Evolutionary conservation across 2,888 invertebrate genomes (phyloP).

Genomic region (Hypselothyrea guttata): DNA sequence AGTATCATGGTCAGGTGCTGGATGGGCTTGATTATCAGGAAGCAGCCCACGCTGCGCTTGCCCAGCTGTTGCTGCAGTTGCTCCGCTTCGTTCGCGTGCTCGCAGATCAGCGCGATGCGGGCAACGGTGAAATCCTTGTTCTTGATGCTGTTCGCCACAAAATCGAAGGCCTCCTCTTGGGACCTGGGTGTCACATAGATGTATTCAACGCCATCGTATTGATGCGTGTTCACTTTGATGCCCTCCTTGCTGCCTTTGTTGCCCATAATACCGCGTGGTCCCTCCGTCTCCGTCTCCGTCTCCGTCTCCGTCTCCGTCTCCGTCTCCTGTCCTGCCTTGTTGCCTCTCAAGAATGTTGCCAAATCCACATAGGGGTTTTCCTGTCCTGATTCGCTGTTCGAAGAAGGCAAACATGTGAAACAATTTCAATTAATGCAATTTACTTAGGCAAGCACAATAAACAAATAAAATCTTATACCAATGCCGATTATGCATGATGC

Average conservation of each 20-base stretch:
- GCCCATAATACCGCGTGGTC: not conserved
- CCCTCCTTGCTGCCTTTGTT: not conserved
- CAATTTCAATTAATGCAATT: too few species aligned
- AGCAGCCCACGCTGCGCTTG: slow-evolving; percentile 28
- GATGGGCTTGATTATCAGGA: slow-evolving; percentile 10
- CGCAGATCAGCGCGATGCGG: slow-evolving; percentile 28
- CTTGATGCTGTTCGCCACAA: slow-evolving; percentile 11
- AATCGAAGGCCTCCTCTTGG: not conserved
- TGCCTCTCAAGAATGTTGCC: too few species aligned
- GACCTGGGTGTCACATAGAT: slow-evolving; percentile 15
- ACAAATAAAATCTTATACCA: too few species aligned
- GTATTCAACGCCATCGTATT: slow-evolving; percentile 19
- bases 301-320: too few species aligned
- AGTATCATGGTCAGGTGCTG: not conserved
- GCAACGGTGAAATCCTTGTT: slow-evolving; percentile 23
- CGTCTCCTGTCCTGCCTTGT: too few species aligned
- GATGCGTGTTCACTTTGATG: not conserved
- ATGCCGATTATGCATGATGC: too few species aligned
- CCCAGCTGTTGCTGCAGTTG: slow-evolving; percentile 20
- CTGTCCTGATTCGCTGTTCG: too few species aligned
- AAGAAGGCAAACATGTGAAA: too few species aligned
- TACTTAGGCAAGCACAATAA: too few species aligned
- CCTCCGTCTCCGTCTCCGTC: too few species aligned
- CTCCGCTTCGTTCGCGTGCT: slow-evolving; percentile 12
- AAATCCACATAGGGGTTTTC: too few species aligned